phyloP scores from a whole-genome alignment of 1,140 invertebrate species.

The Maniola jurtina region DNA sequence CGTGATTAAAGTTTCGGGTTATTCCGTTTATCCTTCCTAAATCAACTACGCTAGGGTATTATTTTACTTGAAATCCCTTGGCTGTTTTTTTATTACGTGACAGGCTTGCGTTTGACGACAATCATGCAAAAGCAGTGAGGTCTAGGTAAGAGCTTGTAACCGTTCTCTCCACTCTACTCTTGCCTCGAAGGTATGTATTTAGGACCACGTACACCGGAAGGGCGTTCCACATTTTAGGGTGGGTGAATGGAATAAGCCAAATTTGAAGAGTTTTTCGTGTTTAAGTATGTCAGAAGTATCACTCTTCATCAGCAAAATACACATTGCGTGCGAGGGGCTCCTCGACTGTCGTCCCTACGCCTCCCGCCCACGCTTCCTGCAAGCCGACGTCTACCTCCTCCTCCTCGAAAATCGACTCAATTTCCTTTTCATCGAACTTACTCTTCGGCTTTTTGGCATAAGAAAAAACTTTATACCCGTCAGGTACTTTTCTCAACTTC shows the following conservation, averaged over 20 bases:
- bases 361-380: slow-evolving; percentile 51
- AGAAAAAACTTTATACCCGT: slow-evolving; percentile 38
- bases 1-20: no score
- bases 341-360: slow-evolving; percentile 28
- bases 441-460: slow-evolving; percentile 27
- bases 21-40: no score
- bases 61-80: no score
- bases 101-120: background rate
- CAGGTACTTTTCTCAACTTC: slow-evolving; percentile 49
- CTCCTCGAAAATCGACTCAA: slow-evolving; percentile 51
- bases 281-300: background rate
- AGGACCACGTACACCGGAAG: no score
- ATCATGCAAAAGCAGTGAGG: no score
- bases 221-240: background rate
- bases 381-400: slow-evolving; percentile 54
- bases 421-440: slow-evolving; percentile 49
- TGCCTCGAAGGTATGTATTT: no score
- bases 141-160: no score
- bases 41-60: no score
- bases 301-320: slow-evolving; percentile 37
- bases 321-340: slow-evolving; percentile 39
- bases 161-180: no score
- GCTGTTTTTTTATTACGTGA: background rate
- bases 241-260: background rate
- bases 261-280: background rate